These are phyloP conservation scores for Aepyceros melampus DNA, from an alignment of 2,113 vertebrate species.

Conservation along the genomic window DNA sequence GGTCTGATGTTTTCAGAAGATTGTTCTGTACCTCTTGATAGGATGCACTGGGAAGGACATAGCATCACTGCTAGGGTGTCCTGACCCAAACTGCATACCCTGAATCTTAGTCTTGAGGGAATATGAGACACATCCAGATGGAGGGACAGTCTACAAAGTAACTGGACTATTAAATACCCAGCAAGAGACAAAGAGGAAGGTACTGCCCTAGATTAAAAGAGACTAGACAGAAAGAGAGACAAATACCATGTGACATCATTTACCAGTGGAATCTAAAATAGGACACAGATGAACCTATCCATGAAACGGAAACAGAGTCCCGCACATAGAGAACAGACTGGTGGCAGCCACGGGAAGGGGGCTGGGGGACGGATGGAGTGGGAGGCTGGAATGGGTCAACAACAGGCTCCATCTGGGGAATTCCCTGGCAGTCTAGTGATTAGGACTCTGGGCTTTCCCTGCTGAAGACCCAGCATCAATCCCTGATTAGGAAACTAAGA, in stretches of 20 bases:
- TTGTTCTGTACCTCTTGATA: not conserved
- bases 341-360: not conserved
- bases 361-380: not conserved
- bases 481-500: not conserved
- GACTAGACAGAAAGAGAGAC: not conserved
- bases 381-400: not conserved
- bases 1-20: not conserved
- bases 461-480: not conserved
- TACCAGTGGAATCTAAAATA: not conserved
- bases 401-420: not conserved
- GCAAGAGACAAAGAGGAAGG: not conserved
- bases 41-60: not conserved
- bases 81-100: not conserved
- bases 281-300: not conserved
- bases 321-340: not conserved
- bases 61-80: not conserved
- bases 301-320: not conserved
- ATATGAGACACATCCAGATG: accelerated
- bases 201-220: not conserved
- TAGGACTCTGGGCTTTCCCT: not conserved
- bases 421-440: not conserved
- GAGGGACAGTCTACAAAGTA: not conserved
- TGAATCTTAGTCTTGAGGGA: not conserved
- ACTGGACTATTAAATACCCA: not conserved
- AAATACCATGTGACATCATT: not conserved